These are phyloP conservation scores for Gobiocypris rarus DNA, from an alignment of 2,113 vertebrate species.

Conservation along the genomic window DNA sequence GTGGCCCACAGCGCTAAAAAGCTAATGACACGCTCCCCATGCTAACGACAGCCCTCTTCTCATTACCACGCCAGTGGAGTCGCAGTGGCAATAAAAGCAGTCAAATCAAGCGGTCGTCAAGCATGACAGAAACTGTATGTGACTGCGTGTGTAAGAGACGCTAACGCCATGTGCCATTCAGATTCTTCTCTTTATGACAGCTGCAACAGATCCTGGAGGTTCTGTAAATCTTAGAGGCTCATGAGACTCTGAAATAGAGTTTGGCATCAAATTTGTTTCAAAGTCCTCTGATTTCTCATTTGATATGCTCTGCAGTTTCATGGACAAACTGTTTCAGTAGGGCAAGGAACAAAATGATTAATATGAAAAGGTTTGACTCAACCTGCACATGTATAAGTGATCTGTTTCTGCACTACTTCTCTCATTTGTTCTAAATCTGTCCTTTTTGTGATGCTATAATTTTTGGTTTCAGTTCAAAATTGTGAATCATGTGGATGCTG, in stretches of 20 bases:
- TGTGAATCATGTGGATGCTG: not conserved
- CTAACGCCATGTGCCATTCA: not conserved
- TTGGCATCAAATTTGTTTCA: not conserved
- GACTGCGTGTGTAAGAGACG: not conserved
- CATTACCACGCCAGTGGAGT: constrained; percentile 10
- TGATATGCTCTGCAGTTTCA: not conserved
- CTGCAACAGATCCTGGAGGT: not conserved
- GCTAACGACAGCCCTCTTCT: constrained; percentile 17
- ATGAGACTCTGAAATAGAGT: not conserved
- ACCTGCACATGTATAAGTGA: not conserved
- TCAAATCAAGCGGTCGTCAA: constrained; percentile 20
- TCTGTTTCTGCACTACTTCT: not conserved
- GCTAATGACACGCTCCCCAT: constrained; percentile 15
- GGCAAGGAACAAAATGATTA: not conserved
- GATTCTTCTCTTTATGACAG: constrained; percentile 18
- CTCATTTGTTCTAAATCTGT: constrained; percentile 19
- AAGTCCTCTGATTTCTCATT: not conserved
- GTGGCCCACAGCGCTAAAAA: constrained; percentile 26
- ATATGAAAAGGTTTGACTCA: not conserved
- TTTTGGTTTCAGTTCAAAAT: constrained; percentile 1
- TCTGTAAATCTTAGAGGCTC: not conserved
- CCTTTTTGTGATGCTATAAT: not conserved
- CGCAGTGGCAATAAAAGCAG: constrained; percentile 18
- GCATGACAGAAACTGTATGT: constrained; percentile 1
- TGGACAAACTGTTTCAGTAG: constrained; percentile 1